Conservation (phyloP, 2,113 vertebrate species). For the Nibea coibor region DNA sequence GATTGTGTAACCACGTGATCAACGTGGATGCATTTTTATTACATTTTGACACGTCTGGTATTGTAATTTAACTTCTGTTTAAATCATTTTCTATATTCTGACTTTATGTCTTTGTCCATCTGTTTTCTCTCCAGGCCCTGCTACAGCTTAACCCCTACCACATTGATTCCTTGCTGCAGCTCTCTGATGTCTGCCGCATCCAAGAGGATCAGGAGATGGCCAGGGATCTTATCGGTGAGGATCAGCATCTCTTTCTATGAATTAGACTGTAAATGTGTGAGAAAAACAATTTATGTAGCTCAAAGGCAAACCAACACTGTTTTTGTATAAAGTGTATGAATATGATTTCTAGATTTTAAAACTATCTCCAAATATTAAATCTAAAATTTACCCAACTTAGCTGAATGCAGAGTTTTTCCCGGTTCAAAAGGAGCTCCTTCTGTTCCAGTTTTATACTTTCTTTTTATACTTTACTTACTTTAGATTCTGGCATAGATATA, state of each 20-base stretch:
- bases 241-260: not conserved
- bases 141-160: slow-evolving; percentile 95
- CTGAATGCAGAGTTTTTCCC: not conserved
- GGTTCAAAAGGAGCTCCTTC: not conserved
- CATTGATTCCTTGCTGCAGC: slow-evolving; percentile 95
- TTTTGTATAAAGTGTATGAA: not conserved
- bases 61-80: not conserved
- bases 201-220: slow-evolving; percentile 99
- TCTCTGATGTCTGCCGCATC: slow-evolving; percentile 95
- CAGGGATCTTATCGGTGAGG: slow-evolving; percentile 93
- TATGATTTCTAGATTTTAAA: not conserved
- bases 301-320: not conserved
- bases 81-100: not conserved
- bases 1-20: not conserved
- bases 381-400: not conserved
- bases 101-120: not conserved
- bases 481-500: slow-evolving; percentile 10
- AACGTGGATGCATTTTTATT: too few relatives aligned
- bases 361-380: not conserved
- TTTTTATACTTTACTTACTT: too few relatives aligned
- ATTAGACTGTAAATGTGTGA: not conserved
- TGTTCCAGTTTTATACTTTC: not conserved
- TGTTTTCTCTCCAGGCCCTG: slow-evolving; percentile 83
- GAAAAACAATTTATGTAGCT: not conserved
- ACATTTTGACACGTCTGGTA: not conserved